Base-by-base conservation (phyloP, 1,140 invertebrate species). In the Lysiphlebus fabarum region DNA sequence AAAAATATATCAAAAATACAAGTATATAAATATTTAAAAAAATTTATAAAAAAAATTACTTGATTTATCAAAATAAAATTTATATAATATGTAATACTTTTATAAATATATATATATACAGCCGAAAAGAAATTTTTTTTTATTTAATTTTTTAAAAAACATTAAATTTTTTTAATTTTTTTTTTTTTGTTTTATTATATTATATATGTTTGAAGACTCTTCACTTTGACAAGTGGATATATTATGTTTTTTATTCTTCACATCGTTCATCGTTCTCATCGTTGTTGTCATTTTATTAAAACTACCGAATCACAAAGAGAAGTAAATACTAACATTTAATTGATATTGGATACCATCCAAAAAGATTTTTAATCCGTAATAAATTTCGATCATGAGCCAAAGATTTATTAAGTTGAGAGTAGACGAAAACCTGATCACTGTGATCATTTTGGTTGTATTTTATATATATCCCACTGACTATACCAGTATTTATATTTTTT, bases 341-440 rank as follows among this genome's bases (percentile, higher is more conserved):
- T 71, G 69, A 72, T 74, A 74, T 70, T 47, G 43, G 61, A 53
- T 26, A 26, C 17, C 17, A 26, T 26, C 49, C 61, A 58, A 48
- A 57, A 58, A 54, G 59, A 64, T 62, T 68, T 65, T 71, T 69
- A 70, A 71, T 71, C 62, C 62, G 61, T 66, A 67, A 70, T 73
- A 72, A 73, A 73, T 73, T 70, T 69, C 66, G 65, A 67, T 72
- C 65, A 65, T 67, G 62, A 58, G 61, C 59, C 42, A 59, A 59
- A 72, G 70, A 72, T 72, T 73, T 72, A 71, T 68, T 61, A 68
- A 71, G 62, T 70, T 63, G 17, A 26, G 17, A 4, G 17, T 26
- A 26, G 17, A 26, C 17, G 17, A 26, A 26, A 26, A 26, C 17
- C 17, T 26, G 17, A 26, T 26, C 17, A 26, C 17, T 26, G n/a